Evolutionary conservation across 2,888 invertebrate species (phyloP).

Genomic region (Eumerus sabulonum): DNA sequence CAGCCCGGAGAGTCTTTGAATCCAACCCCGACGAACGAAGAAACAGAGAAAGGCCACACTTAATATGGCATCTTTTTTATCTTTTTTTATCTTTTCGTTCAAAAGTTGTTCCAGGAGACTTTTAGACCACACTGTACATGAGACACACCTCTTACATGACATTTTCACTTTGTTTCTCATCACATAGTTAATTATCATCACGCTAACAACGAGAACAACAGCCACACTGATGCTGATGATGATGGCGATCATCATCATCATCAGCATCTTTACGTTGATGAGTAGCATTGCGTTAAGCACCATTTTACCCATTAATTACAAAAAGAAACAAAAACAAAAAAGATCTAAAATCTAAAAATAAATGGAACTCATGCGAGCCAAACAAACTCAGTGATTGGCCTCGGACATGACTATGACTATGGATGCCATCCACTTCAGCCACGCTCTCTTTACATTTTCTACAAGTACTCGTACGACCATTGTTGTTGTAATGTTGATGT

Average conservation of each 20-base stretch:
- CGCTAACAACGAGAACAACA: background rate
- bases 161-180: constrained; percentile 19
- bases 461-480: background rate
- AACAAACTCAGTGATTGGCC: constrained; percentile 11
- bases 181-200: constrained; percentile 11
- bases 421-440: background rate
- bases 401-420: constrained; percentile 6
- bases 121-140: background rate
- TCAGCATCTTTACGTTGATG: no score
- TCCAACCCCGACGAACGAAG: no score
- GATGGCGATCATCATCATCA: no score
- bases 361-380: background rate
- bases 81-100: no score
- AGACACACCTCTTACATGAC: constrained; percentile 16
- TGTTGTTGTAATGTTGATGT: constrained; percentile 19
- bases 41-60: no score
- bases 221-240: background rate
- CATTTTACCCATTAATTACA: constrained; percentile 37
- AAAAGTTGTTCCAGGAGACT: no score
- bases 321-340: constrained; percentile 5
- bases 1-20: no score
- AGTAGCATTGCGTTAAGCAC: constrained; percentile 8
- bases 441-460: background rate
- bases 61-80: no score
- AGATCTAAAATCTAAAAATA: constrained; percentile 29